Conservation (phyloP, 2,888 invertebrate genomes). For the Dione vanillae region DNA sequence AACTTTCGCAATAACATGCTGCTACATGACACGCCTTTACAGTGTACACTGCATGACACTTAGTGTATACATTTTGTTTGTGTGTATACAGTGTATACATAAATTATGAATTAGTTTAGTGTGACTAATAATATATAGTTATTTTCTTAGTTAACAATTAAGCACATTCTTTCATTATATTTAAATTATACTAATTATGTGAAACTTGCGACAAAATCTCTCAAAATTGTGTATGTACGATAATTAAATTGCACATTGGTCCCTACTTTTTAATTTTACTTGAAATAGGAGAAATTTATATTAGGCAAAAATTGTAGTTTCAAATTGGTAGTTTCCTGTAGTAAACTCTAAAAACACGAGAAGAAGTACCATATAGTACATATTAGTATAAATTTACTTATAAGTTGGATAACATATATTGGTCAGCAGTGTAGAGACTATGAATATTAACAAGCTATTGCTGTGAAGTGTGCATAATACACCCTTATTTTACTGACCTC, state of each 20-base stretch:
- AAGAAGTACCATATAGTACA: not conserved
- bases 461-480: slow-evolving; percentile 45
- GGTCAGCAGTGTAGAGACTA: slow-evolving; percentile 34
- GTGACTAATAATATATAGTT: not conserved
- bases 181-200: too few species aligned
- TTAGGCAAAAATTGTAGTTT: too few species aligned
- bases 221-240: too few species aligned
- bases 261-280: too few species aligned
- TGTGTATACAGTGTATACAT: too few species aligned
- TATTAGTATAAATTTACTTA: not conserved
- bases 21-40: slow-evolving; percentile 31
- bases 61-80: slow-evolving; percentile 18
- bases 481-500: slow-evolving; percentile 31
- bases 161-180: not conserved
- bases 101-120: not conserved
- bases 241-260: too few species aligned
- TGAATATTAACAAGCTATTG: slow-evolving; percentile 50
- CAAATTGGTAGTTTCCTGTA: too few species aligned
- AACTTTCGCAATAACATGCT: slow-evolving; percentile 44
- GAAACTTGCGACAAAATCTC: too few species aligned
- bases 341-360: too few species aligned
- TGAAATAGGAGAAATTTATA: too few species aligned
- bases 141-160: not conserved
- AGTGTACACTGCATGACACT: slow-evolving; percentile 28
- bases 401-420: not conserved